Evolutionary conservation across 2,888 invertebrate species (phyloP).

Genomic region (Tholera decimalis): DNA sequence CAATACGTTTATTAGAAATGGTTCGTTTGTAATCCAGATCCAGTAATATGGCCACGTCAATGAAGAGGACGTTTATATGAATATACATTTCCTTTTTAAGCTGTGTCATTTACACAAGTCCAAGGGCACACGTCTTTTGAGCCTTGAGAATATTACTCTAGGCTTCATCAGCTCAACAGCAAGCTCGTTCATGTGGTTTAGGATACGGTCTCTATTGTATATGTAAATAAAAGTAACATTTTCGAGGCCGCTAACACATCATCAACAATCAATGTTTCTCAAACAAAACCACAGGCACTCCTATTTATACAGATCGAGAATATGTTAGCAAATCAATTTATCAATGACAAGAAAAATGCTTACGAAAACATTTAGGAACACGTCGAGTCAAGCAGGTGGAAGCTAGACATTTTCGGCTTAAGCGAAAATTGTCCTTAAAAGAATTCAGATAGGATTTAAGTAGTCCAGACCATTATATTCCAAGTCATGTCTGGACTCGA

Average conservation of each 20-base stretch:
- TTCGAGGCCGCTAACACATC: background rate
- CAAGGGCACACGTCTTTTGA: too few species aligned
- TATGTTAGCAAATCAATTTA: slow-evolving; percentile 30
- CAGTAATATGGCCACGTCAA: too few species aligned
- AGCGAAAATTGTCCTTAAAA: background rate
- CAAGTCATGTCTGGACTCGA: background rate
- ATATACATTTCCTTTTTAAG: too few species aligned
- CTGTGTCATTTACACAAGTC: too few species aligned
- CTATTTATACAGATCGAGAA: slow-evolving; percentile 4
- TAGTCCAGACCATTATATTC: background rate
- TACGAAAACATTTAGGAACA: slow-evolving; percentile 12
- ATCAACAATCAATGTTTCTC: slow-evolving; percentile 28
- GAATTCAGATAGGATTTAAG: background rate
- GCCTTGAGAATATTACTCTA: too few species aligned
- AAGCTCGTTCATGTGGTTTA: too few species aligned
- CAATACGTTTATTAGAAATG: too few species aligned
- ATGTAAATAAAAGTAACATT: background rate
- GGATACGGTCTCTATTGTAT: too few species aligned
- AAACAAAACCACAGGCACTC: background rate
- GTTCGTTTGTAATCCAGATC: too few species aligned
- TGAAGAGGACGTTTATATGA: too few species aligned
- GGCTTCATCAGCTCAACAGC: too few species aligned
- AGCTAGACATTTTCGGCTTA: background rate
- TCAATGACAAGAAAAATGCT: slow-evolving; percentile 17
- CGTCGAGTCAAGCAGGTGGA: slow-evolving; percentile 4